Percentiles rank a stretch among this genome's conserved stretches.
Conservation (phyloP, 2,888 invertebrate species). For the Stramonita haemastoma region DNA sequence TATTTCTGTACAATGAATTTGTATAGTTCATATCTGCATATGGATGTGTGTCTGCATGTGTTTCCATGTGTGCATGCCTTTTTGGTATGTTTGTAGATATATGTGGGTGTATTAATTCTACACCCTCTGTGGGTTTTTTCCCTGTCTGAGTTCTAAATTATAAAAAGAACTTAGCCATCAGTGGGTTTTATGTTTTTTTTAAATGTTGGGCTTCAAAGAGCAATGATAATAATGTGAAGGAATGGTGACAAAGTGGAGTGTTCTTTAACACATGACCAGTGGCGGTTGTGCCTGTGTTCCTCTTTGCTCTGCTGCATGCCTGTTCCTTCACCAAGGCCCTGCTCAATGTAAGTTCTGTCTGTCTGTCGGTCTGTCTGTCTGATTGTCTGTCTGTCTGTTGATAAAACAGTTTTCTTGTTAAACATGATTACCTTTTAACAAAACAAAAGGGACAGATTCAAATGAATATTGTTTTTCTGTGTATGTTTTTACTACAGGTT, state of each 20-base stretch:
- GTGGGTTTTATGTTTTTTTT: no score
- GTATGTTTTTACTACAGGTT: no score
- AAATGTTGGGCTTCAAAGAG: no score
- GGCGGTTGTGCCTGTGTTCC: slow-evolving; percentile 91
- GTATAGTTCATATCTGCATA: neutral
- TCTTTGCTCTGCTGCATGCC: slow-evolving; percentile 95
- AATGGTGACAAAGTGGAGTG: neutral
- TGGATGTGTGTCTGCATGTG: neutral
- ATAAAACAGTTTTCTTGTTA: no score
- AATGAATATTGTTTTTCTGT: no score
- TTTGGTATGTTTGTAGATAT: neutral
- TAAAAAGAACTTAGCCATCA: no score
- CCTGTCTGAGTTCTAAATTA: no score
- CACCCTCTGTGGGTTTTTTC: neutral
- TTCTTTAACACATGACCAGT: slow-evolving; percentile 81
- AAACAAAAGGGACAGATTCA: no score
- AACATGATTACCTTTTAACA: no score
- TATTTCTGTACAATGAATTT: no score
- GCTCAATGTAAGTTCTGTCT: slow-evolving; percentile 87
- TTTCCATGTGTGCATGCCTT: neutral
- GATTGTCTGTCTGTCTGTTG: no score
- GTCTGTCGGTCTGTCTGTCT: no score
- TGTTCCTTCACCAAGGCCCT: slow-evolving; percentile 93
- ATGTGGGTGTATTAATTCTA: neutral
- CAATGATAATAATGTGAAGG: neutral